phyloP scores from a whole-genome alignment of 1,140 invertebrate species.

The Daktulosphaira vitifoliae region DNA sequence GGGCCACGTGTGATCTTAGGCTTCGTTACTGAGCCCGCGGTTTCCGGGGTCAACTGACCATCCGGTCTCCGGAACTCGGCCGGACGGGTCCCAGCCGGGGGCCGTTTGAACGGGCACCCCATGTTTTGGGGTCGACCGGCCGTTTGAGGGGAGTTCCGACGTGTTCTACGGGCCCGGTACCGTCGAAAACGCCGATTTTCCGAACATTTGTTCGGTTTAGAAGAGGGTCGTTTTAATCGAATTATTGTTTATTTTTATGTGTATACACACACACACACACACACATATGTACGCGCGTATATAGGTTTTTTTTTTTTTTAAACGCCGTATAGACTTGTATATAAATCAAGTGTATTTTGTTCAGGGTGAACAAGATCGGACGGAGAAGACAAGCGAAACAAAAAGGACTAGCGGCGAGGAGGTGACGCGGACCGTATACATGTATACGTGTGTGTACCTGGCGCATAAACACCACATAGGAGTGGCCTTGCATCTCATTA shows the following conservation, averaged over 20 bases:
- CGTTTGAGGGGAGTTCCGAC: neutral
- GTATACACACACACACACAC: neutral
- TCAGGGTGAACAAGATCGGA: constrained; percentile 33
- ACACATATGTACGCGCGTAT: too few species aligned
- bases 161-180: neutral
- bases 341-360: constrained; percentile 33
- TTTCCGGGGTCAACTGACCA: constrained; percentile 18
- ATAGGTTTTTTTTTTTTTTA: constrained; percentile 14
- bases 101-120: neutral
- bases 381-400: constrained; percentile 32
- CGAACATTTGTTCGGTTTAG: constrained; percentile 14
- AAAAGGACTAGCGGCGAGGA: constrained; percentile 3
- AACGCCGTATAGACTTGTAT: constrained; percentile 29
- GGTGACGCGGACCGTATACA: neutral
- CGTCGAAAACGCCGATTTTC: neutral
- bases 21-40: neutral
- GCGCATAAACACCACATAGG: constrained; percentile 23
- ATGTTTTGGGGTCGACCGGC: neutral
- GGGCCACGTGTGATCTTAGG: too few species aligned
- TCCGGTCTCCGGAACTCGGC: constrained; percentile 1
- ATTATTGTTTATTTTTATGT: constrained; percentile 26
- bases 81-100: neutral
- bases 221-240: constrained; percentile 20
- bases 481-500: constrained; percentile 33
- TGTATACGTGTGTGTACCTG: constrained; percentile 11